phyloP scores from a whole-genome alignment of 2,888 invertebrate species.

The Apoda limacodes region DNA sequence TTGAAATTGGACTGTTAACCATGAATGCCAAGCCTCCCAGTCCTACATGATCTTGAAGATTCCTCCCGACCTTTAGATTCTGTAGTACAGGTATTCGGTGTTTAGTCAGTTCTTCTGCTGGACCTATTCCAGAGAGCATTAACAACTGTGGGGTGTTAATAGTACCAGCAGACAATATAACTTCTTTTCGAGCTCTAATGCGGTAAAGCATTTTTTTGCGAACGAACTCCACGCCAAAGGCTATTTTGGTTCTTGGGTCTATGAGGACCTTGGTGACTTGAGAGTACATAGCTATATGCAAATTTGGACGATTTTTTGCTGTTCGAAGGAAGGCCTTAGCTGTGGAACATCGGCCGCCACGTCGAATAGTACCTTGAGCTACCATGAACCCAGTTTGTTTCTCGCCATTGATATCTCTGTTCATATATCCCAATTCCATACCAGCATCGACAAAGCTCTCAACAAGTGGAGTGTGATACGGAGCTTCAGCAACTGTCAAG shows the following conservation, averaged over 20 bases:
- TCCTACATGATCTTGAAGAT: constrained; percentile 91
- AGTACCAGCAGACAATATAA: constrained; percentile 91
- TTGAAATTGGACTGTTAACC: constrained; percentile 81
- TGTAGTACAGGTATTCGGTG: constrained; percentile 83
- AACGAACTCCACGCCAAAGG: constrained; percentile 86
- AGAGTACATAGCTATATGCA: constrained; percentile 86
- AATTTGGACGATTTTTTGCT: constrained; percentile 80
- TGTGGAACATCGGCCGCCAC: constrained; percentile 88
- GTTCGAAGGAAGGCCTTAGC: constrained; percentile 90
- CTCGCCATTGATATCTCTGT: constrained; percentile 89
- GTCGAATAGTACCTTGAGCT: constrained; percentile 82
- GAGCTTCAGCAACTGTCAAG: constrained; percentile 86
- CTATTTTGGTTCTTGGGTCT: constrained; percentile 78
- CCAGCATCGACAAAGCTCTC: constrained; percentile 87
- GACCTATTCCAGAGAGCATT: constrained; percentile 93
- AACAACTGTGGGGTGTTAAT: constrained; percentile 94
- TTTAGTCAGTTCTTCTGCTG: constrained; percentile 76
- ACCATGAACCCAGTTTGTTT: constrained; percentile 91
- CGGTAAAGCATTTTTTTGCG: constrained; percentile 79
- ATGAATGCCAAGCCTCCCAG: constrained; percentile 87
- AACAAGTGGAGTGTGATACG: constrained; percentile 86
- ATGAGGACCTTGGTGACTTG: constrained; percentile 82
- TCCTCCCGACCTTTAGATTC: constrained; percentile 85
- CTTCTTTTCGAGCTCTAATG: constrained; percentile 84
- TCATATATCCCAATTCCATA: constrained; percentile 85